phyloP scores from a whole-genome alignment of 2,888 invertebrate species.

The Xanthia togata region DNA sequence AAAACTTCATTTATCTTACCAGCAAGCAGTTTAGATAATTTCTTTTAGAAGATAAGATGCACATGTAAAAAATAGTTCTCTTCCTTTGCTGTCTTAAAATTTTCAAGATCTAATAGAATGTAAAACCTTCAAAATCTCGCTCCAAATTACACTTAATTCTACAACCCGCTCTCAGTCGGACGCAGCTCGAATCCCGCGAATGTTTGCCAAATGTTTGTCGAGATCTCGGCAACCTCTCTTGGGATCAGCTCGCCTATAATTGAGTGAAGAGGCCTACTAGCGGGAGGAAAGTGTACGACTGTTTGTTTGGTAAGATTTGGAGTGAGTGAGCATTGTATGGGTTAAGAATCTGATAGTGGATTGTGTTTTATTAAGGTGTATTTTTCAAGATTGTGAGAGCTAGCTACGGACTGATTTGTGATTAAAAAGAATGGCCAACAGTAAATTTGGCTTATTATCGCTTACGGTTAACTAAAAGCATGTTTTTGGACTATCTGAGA shows the following conservation, averaged over 20 bases:
- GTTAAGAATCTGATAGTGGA: background rate
- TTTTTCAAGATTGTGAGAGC: too few species aligned
- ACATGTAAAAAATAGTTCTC: too few species aligned
- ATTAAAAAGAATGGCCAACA: too few species aligned
- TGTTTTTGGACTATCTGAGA: too few species aligned
- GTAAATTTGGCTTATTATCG: too few species aligned
- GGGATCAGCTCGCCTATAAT: conserved; percentile 45
- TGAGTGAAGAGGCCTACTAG: conserved; percentile 37
- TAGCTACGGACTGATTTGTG: too few species aligned
- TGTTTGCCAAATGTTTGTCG: conserved; percentile 47
- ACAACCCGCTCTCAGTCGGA: background rate
- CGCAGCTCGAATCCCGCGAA: conserved; percentile 1
- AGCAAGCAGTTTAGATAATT: too few species aligned
- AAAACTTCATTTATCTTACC: too few species aligned
- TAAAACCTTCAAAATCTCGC: background rate
- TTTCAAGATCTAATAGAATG: background rate
- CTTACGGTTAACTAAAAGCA: too few species aligned
- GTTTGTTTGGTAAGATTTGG: conserved; percentile 24
- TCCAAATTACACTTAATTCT: background rate
- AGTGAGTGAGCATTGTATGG: background rate
- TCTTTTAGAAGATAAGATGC: too few species aligned
- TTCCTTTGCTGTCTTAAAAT: too few species aligned
- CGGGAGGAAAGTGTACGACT: background rate
- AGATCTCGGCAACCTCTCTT: conserved; percentile 34
- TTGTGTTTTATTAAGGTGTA: background rate